A percentile compares a stretch with the other conserved stretches of the same genome.
phyloP scores from a whole-genome alignment of 2,797 vertebrate species.

The Cirrhinus mrigala region DNA sequence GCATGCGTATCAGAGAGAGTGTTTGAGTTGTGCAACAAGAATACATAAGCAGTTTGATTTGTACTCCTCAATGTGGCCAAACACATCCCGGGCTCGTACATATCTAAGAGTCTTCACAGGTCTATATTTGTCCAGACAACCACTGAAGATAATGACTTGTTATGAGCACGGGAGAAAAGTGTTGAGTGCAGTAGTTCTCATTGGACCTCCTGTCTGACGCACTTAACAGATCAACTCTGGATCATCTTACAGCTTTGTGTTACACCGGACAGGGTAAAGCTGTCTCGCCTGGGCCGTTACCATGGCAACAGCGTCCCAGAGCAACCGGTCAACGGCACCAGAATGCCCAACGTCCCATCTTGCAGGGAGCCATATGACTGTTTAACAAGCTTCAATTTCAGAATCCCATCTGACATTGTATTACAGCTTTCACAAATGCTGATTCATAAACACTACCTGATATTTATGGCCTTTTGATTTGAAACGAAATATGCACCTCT shows the following conservation, averaged over 20 bases:
- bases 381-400: conserved; percentile 41
- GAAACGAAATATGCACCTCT: not conserved
- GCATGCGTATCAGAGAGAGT: conserved; percentile 1
- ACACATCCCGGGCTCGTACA: not conserved
- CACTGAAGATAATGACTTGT: conserved; percentile 23
- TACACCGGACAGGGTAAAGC: conserved; percentile 61
- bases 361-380: conserved; percentile 24
- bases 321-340: conserved; percentile 36
- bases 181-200: conserved; percentile 46
- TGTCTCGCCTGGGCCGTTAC: conserved; percentile 59
- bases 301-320: conserved; percentile 62
- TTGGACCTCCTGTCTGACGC: conserved; percentile 57
- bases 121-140: conserved; percentile 15
- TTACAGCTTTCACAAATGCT: conserved; percentile 29
- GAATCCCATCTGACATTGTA: conserved; percentile 3
- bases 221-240: conserved; percentile 56
- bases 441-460: not conserved
- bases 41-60: conserved; percentile 17
- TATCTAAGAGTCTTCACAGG: not conserved
- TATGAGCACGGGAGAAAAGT: conserved; percentile 32
- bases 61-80: not conserved
- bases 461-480: conserved; percentile 9
- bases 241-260: conserved; percentile 69
- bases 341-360: conserved; percentile 16
- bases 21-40: conserved; percentile 31